These are phyloP conservation scores for Clinocottus analis DNA, from an alignment of 2,113 vertebrate species.

Conservation along the genomic window DNA sequence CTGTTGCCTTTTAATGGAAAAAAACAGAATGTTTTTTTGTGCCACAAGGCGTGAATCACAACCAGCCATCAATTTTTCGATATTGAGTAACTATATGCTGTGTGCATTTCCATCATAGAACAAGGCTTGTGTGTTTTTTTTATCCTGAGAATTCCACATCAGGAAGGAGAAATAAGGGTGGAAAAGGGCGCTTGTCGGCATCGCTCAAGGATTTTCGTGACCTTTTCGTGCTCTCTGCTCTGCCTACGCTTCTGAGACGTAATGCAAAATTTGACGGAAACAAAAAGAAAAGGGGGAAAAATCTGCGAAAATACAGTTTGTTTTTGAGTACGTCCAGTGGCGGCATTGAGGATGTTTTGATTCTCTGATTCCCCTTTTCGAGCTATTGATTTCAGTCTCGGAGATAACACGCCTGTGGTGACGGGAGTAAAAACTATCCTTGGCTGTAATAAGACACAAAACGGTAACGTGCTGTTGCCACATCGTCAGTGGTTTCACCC, in stretches of 20 bases:
- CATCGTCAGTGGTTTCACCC: slow-evolving; percentile 46
- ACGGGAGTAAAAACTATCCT: slow-evolving; percentile 64
- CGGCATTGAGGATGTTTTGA: slow-evolving; percentile 59
- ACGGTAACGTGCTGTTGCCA: slow-evolving; percentile 53
- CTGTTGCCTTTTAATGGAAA: slow-evolving; percentile 67
- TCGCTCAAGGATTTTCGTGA: slow-evolving; percentile 64
- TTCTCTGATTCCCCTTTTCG: slow-evolving; percentile 73
- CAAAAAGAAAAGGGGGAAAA: slow-evolving; percentile 61
- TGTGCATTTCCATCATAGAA: slow-evolving; percentile 37
- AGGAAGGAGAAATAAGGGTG: slow-evolving; percentile 51
- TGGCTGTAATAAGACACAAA: slow-evolving; percentile 65
- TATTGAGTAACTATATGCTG: slow-evolving; percentile 35
- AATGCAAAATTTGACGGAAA: slow-evolving; percentile 68
- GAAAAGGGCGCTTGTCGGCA: slow-evolving; percentile 70
- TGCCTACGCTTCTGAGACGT: slow-evolving; percentile 28
- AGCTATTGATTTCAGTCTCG: slow-evolving; percentile 76
- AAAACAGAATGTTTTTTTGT: slow-evolving; percentile 50
- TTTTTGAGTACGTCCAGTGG: slow-evolving; percentile 39
- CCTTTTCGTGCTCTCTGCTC: slow-evolving; percentile 70
- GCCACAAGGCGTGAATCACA: slow-evolving; percentile 26
- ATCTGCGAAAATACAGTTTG: background rate
- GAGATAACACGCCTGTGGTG: slow-evolving; percentile 64
- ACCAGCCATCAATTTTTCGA: slow-evolving; percentile 46
- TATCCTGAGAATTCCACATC: slow-evolving; percentile 41
- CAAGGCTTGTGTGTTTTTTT: slow-evolving; percentile 54